A percentile compares a stretch with the other conserved stretches of the same genome.
Conservation (phyloP, 2,797 vertebrate species). For the Schizopygopsis malacanthus region DNA sequence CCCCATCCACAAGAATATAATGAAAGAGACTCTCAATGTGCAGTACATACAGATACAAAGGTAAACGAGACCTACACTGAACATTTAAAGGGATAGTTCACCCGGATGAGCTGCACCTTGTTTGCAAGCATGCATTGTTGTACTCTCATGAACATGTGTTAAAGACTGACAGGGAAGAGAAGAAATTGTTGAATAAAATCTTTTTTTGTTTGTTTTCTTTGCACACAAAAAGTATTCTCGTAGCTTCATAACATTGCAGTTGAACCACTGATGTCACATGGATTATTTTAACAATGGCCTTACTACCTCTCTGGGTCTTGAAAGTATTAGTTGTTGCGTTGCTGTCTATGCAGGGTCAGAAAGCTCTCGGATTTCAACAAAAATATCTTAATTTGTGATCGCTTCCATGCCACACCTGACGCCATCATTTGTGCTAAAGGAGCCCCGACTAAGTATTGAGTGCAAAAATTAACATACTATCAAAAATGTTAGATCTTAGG, state of each 20-base stretch:
- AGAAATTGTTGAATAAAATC: not conserved
- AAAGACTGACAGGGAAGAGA: not conserved
- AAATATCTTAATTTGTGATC: not conserved
- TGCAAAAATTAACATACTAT: too few relatives aligned
- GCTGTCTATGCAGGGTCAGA: not conserved
- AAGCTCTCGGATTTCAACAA: not conserved
- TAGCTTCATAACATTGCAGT: not conserved
- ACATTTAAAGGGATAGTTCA: not conserved
- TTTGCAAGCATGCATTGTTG: not conserved
- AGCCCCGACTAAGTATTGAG: too few relatives aligned
- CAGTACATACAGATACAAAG: not conserved
- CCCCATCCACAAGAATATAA: not conserved
- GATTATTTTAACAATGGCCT: not conserved
- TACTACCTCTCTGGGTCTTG: not conserved
- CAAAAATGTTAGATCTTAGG: too few relatives aligned
- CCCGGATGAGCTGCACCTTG: not conserved
- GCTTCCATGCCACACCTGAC: too few relatives aligned
- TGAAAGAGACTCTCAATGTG: not conserved
- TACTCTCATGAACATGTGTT: not conserved
- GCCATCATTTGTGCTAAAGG: too few relatives aligned
- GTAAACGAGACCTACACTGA: constrained; percentile 1
- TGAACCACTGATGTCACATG: not conserved
- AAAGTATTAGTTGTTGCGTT: not conserved
- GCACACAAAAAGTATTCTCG: not conserved
- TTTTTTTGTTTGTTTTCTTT: not conserved